phyloP scores from a whole-genome alignment of 2,797 vertebrate species.

The Melanotaenia pygmaea region DNA sequence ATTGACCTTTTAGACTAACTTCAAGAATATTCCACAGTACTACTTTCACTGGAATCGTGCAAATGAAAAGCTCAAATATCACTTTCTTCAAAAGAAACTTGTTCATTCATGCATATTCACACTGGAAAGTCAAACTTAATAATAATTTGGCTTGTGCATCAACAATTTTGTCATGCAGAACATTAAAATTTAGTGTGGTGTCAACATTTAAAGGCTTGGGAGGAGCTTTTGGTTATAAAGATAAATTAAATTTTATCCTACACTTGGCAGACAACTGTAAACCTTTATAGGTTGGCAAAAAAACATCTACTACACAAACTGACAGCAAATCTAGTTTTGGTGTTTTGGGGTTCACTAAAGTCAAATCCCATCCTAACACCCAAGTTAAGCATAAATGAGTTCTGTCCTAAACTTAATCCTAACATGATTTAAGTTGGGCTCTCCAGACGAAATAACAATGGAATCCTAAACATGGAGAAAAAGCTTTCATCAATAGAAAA shows the following conservation, averaged over 20 bases:
- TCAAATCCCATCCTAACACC: constrained; percentile 8
- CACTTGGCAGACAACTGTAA: neutral
- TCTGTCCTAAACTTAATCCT: neutral
- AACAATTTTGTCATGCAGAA: neutral
- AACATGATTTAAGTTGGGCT: neutral
- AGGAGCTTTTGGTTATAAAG: neutral
- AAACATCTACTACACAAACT: neutral
- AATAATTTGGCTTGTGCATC: neutral
- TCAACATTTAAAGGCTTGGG: neutral
- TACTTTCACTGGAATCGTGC: constrained; percentile 10
- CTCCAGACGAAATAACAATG: neutral
- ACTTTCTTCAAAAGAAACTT: constrained; percentile 9
- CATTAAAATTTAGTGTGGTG: neutral
- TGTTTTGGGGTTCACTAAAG: constrained; percentile 2
- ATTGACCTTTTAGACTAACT: neutral
- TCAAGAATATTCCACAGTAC: neutral
- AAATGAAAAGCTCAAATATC: constrained; percentile 9
- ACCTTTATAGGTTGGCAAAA: neutral
- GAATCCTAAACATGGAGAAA: neutral
- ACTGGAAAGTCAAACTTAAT: constrained; percentile 12
- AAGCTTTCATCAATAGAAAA: neutral
- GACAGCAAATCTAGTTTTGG: constrained; percentile 8
- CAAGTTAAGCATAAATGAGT: neutral
- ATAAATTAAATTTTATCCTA: neutral
- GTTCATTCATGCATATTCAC: constrained; percentile 6